A percentile compares a stretch with the other conserved stretches of the same genome.
Conservation (phyloP, 2,888 invertebrate species). For the Zygaena filipendulae region DNA sequence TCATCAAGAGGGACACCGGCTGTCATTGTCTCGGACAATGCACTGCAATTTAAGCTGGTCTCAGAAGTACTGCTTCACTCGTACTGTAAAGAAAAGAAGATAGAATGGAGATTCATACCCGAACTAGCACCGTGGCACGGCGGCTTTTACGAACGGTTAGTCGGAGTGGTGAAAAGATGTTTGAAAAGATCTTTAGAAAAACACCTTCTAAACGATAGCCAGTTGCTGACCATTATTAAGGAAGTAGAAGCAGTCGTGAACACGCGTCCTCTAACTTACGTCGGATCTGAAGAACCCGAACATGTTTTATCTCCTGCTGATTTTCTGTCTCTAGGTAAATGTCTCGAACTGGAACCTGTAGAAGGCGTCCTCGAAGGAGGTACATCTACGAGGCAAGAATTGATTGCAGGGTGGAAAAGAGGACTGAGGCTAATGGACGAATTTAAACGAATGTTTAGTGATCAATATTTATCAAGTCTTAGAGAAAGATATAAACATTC, state of each 20-base stretch:
- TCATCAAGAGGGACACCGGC: conserved; percentile 1
- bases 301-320: conserved; percentile 7
- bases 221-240: conserved; percentile 11
- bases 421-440: neutral
- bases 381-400: neutral
- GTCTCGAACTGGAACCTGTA: neutral
- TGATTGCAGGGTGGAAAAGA: neutral
- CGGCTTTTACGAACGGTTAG: conserved; percentile 11
- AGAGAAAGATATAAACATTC: too few species aligned
- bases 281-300: conserved; percentile 5
- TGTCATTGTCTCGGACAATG: conserved; percentile 4
- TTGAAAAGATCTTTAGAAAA: conserved; percentile 9
- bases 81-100: conserved; percentile 8
- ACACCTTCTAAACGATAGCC: conserved; percentile 7
- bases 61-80: neutral
- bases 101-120: conserved; percentile 9
- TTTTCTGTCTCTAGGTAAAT: conserved; percentile 2
- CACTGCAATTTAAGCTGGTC: conserved; percentile 2
- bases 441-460: neutral
- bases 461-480: neutral
- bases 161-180: conserved; percentile 10
- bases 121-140: conserved; percentile 13
- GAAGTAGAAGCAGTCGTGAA: conserved; percentile 11
- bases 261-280: conserved; percentile 7
- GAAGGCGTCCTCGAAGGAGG: neutral